Percentiles rank a stretch among this genome's conserved stretches.
These are phyloP conservation scores for Deilephila elpenor DNA, from an alignment of 2,888 invertebrate genomes.

Conservation along the genomic window DNA sequence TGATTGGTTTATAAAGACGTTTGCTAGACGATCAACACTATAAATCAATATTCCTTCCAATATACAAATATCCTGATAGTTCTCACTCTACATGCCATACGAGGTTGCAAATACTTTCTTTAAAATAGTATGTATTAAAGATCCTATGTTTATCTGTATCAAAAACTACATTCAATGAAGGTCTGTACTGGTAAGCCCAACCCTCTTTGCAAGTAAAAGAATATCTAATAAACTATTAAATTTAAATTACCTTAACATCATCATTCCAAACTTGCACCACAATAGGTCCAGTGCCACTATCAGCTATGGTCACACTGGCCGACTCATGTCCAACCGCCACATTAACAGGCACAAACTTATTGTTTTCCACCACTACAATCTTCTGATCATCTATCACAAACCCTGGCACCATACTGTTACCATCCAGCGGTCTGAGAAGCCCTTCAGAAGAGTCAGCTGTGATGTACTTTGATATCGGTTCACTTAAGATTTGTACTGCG, in stretches of 20 bases:
- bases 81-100: no score
- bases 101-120: no score
- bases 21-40: no score
- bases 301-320: slow-evolving; percentile 66
- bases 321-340: slow-evolving; percentile 55
- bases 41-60: no score
- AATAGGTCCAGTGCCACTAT: slow-evolving; percentile 61
- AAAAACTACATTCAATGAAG: no score
- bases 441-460: slow-evolving; percentile 49
- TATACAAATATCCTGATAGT: no score
- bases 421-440: slow-evolving; percentile 60
- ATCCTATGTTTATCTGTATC: no score
- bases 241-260: slow-evolving; percentile 57
- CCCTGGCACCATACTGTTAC: slow-evolving; percentile 65
- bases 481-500: slow-evolving; percentile 76
- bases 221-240: neutral
- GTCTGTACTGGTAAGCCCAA: no score
- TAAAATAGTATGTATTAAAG: no score
- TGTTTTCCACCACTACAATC: slow-evolving; percentile 66
- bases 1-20: no score
- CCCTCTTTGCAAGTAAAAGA: no score
- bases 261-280: slow-evolving; percentile 71
- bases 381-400: slow-evolving; percentile 70
- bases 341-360: slow-evolving; percentile 60
- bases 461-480: slow-evolving; percentile 70